Evolutionary conservation across 2,113 vertebrate species (phyloP).

Genomic region (Dasypus novemcinctus): DNA sequence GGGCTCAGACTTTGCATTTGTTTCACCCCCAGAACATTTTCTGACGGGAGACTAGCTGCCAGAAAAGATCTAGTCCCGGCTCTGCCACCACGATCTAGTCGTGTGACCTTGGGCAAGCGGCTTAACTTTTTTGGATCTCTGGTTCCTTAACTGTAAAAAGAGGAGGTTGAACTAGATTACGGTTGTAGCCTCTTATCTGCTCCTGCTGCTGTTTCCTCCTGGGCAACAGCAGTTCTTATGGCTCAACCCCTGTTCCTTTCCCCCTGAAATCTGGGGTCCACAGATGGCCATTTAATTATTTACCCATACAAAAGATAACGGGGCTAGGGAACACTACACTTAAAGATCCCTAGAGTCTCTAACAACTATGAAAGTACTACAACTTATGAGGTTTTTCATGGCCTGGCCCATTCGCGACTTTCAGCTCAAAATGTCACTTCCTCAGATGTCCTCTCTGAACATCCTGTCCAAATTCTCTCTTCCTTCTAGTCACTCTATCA

Average conservation of each 20-base stretch:
- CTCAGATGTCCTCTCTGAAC: background rate
- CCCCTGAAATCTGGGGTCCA: background rate
- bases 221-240: background rate
- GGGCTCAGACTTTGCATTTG: background rate
- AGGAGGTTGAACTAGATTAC: background rate
- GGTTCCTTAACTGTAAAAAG: background rate
- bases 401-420: background rate
- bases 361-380: background rate
- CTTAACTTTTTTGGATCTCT: background rate
- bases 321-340: background rate
- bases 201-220: background rate
- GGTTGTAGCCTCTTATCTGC: background rate
- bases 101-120: background rate
- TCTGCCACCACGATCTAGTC: background rate
- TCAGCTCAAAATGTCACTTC: background rate
- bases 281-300: background rate
- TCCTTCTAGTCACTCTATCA: background rate
- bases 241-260: background rate
- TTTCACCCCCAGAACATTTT: background rate
- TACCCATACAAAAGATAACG: background rate
- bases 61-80: background rate
- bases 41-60: background rate
- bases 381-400: background rate
- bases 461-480: background rate
- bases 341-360: background rate